phyloP scores from a whole-genome alignment of 2,113 vertebrate genomes.

The Mustela lutreola region DNA sequence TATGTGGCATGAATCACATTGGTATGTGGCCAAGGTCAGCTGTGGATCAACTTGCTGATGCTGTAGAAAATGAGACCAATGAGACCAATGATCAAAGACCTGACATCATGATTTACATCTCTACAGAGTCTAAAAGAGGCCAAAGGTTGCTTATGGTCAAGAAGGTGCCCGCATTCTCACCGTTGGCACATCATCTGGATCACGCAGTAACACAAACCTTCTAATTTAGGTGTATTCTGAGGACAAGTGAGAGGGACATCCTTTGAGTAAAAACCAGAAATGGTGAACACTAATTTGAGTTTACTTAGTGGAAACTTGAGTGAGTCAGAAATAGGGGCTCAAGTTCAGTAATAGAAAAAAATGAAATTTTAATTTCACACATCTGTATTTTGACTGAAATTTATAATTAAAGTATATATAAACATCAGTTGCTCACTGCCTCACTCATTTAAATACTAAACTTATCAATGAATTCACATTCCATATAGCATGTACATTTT shows the following conservation, averaged over 20 bases:
- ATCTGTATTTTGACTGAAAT: constrained; percentile 8
- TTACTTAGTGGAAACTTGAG: background rate
- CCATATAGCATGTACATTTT: background rate
- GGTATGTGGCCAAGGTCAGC: too few species aligned
- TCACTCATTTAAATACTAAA: constrained; percentile 41
- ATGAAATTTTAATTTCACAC: background rate
- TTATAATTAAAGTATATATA: background rate
- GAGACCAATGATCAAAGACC: background rate
- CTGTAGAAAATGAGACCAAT: background rate
- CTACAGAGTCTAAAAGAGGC: background rate
- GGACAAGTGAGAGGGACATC: background rate
- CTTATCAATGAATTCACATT: background rate
- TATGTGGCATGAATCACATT: background rate
- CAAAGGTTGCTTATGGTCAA: background rate
- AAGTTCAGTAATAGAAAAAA: constrained; percentile 18
- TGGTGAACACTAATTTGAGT: background rate
- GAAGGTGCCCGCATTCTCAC: background rate
- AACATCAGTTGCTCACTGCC: background rate
- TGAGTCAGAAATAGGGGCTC: background rate
- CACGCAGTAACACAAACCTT: background rate
- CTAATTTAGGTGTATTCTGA: background rate
- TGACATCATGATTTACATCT: background rate
- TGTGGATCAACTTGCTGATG: background rate
- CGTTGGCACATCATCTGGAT: fast-evolving
- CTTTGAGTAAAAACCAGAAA: constrained; percentile 4